Evolutionary conservation across 2,113 vertebrate genomes (phyloP).

Genomic region (Azemiops feae): DNA sequence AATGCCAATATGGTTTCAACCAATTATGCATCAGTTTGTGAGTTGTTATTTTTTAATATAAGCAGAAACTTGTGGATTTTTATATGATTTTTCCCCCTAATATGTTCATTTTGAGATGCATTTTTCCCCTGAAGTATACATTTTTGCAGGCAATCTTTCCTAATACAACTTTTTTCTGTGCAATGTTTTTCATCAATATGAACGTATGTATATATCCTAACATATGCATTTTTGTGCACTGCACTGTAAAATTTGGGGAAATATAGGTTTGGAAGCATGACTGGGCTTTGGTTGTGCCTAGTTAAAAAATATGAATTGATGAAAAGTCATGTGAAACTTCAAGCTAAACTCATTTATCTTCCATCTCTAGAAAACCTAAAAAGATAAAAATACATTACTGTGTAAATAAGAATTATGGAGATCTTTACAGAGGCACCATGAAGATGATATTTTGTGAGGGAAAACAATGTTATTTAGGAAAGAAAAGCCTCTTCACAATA

Average conservation of each 20-base stretch:
- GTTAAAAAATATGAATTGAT: background rate
- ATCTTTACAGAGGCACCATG: background rate
- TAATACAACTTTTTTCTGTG: background rate
- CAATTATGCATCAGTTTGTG: background rate
- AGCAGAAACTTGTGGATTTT: background rate
- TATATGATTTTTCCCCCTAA: background rate
- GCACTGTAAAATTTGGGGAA: background rate
- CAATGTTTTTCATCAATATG: background rate
- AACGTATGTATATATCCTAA: background rate
- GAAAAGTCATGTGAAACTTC: background rate
- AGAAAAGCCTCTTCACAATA: accelerated
- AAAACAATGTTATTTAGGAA: background rate
- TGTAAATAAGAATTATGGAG: background rate
- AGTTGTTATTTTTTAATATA: background rate
- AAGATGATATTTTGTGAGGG: background rate
- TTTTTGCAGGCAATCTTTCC: background rate
- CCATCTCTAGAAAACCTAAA: background rate
- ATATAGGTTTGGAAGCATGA: background rate
- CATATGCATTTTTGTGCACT: background rate
- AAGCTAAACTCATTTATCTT: background rate
- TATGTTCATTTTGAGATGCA: background rate
- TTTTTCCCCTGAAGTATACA: background rate
- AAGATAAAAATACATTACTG: background rate
- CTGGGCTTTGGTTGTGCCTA: background rate
- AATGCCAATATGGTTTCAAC: background rate